Conservation (phyloP, 2,888 invertebrate genomes). For the Cosmopolites sordidus region DNA sequence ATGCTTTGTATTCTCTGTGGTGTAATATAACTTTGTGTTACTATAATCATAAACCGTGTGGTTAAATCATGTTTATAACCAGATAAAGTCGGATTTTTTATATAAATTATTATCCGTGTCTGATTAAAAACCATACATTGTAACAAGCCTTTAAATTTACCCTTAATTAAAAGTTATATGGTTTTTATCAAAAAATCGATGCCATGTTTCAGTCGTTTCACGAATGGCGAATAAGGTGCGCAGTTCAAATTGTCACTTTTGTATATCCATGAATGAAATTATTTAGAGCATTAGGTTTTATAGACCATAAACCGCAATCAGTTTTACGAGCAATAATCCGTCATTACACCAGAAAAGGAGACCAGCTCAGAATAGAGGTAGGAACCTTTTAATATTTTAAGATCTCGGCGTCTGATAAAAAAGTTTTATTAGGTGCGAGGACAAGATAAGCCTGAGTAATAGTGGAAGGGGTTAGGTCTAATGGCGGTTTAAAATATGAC, state of each 20-base stretch:
- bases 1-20: too few relatives aligned
- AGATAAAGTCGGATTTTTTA: too few relatives aligned
- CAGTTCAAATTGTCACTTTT: background rate
- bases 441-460: slow-evolving; percentile 4
- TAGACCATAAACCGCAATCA: slow-evolving; percentile 12
- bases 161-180: too few relatives aligned
- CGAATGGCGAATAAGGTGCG: background rate
- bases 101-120: too few relatives aligned
- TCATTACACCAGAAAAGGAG: slow-evolving; percentile 4
- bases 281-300: slow-evolving; percentile 9
- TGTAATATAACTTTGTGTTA: too few relatives aligned
- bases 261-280: slow-evolving; percentile 6
- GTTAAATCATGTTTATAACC: too few relatives aligned
- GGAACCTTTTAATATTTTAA: slow-evolving; percentile 12
- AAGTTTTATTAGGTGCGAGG: slow-evolving; percentile 10
- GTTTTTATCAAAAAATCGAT: too few relatives aligned
- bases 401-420: slow-evolving; percentile 4
- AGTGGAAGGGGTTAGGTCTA: background rate
- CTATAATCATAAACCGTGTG: too few relatives aligned
- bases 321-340: slow-evolving; percentile 5
- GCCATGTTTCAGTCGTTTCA: too few relatives aligned
- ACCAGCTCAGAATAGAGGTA: background rate
- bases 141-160: too few relatives aligned
- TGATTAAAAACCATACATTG: too few relatives aligned
- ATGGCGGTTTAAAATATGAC: slow-evolving; percentile 1